Evolutionary conservation across 1,140 invertebrate genomes (phyloP).

Genomic region (Diploscapter pachys): DNA sequence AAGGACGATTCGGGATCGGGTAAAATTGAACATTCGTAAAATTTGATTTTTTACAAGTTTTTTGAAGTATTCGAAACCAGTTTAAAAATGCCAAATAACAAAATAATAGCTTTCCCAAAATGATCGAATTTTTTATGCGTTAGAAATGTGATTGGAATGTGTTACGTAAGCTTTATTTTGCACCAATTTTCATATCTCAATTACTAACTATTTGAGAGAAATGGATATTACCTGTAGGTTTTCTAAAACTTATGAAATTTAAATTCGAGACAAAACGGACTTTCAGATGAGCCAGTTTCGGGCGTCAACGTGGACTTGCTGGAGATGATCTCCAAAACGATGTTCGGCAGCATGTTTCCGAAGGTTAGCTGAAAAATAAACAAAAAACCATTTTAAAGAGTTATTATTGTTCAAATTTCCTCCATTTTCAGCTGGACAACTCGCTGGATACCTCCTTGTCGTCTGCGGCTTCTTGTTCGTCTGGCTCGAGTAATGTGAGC

Average conservation of each 20-base stretch:
- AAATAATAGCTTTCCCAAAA: background rate
- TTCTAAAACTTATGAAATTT: background rate
- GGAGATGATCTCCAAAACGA: conserved; percentile 17
- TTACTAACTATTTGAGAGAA: background rate
- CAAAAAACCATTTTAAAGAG: background rate
- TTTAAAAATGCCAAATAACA: background rate
- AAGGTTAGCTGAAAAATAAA: background rate
- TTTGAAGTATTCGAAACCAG: background rate
- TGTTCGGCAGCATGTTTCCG: background rate
- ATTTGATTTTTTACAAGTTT: conserved; percentile 10
- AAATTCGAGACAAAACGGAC: background rate
- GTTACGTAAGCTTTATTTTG: background rate
- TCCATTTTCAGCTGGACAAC: conserved; percentile 23
- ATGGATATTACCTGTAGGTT: background rate
- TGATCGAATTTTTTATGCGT: background rate
- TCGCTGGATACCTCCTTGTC: conserved; percentile 16
- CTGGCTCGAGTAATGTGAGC: no score
- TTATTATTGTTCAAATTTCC: background rate
- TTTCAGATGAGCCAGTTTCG: conserved; percentile 9
- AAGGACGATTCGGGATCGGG: background rate
- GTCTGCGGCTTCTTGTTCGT: conserved; percentile 1
- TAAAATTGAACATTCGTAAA: conserved; percentile 12
- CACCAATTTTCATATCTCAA: background rate
- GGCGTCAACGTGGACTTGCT: conserved; percentile 8
- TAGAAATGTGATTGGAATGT: background rate